Evolutionary conservation across 2,888 invertebrate genomes (phyloP).

Genomic region (Escarpia spicata): DNA sequence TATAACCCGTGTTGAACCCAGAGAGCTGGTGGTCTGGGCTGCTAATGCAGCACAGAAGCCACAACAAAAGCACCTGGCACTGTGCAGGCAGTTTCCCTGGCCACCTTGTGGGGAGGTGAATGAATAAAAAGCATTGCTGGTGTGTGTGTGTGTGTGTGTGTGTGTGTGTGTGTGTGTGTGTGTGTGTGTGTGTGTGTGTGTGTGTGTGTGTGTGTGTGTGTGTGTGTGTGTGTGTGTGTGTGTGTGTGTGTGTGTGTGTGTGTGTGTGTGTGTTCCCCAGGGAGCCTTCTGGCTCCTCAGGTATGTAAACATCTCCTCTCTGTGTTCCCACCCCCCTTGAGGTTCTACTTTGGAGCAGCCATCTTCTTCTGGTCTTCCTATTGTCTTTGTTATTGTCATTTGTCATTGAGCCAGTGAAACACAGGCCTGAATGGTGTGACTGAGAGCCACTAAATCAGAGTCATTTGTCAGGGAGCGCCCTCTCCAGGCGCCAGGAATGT

Average conservation of each 20-base stretch:
- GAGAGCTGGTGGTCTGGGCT: neutral
- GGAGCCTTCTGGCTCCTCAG: neutral
- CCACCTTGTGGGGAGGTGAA: neutral
- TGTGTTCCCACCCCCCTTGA: neutral
- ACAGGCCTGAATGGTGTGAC: neutral
- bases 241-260: too few species aligned
- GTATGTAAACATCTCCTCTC: neutral
- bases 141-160: too few species aligned
- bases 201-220: too few species aligned
- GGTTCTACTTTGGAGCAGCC: neutral
- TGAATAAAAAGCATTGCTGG: neutral
- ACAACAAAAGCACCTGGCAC: neutral
- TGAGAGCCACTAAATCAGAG: neutral
- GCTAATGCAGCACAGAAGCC: neutral
- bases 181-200: too few species aligned
- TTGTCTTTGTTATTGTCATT: neutral
- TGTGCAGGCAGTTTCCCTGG: neutral
- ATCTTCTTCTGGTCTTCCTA: neutral
- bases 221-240: too few species aligned
- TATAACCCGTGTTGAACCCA: too few species aligned
- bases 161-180: too few species aligned
- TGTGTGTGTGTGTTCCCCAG: neutral
- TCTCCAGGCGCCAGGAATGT: neutral
- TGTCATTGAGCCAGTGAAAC: neutral
- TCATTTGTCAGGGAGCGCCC: neutral